Evolutionary conservation across 2,113 vertebrate species (phyloP).

Genomic region (Aptenodytes patagonicus): DNA sequence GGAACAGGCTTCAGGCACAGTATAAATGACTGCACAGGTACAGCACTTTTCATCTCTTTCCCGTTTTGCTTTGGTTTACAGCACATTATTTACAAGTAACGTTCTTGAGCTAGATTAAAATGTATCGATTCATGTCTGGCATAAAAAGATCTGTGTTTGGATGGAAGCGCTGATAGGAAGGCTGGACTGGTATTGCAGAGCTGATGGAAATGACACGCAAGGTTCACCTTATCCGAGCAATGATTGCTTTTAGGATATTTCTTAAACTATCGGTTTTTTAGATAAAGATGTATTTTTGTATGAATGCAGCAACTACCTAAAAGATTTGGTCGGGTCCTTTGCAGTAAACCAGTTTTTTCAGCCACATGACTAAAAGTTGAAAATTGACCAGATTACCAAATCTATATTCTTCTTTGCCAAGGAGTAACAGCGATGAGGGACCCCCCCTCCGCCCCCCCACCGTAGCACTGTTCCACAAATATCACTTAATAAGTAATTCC

Average conservation of each 20-base stretch:
- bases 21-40: neutral
- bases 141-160: neutral
- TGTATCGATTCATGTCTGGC: neutral
- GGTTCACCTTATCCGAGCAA: neutral
- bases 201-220: neutral
- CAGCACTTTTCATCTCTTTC: neutral
- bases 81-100: neutral
- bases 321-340: neutral
- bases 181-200: neutral
- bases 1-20: neutral
- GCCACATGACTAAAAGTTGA: neutral
- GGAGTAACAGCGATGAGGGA: neutral
- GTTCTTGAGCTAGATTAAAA: neutral
- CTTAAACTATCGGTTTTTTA: neutral
- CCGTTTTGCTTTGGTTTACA: neutral
- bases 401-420: neutral
- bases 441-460: fast-evolving
- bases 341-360: neutral
- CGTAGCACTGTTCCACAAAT: neutral
- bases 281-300: neutral
- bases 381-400: neutral
- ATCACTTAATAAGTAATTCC: neutral
- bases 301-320: neutral
- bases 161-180: neutral
- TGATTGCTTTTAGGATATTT: neutral